Conservation (phyloP, 2,888 invertebrate genomes). For the Rhamphomyia laevipes region DNA sequence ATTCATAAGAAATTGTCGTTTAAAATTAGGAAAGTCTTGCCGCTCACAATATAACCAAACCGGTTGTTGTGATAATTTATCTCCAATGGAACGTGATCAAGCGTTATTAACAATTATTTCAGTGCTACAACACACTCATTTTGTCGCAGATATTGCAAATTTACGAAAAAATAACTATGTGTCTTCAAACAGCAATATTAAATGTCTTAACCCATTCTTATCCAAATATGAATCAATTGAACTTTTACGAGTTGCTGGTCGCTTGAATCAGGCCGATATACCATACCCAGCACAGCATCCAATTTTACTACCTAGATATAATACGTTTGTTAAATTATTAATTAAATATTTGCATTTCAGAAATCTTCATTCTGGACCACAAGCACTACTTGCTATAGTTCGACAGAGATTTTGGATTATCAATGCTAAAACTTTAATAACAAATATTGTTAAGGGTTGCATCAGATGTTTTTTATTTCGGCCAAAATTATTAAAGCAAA, state of each 20-base stretch:
- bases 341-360: constrained; percentile 1
- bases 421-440: background rate
- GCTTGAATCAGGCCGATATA: constrained; percentile 13
- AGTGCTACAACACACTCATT: no score
- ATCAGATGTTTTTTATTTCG: background rate
- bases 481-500: constrained; percentile 3
- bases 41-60: background rate
- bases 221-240: no score
- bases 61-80: background rate
- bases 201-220: constrained; percentile 2
- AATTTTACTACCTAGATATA: constrained; percentile 15
- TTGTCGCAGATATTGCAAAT: no score
- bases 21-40: background rate
- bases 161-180: no score
- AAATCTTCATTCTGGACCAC: no score
- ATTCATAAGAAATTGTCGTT: no score
- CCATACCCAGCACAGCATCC: constrained; percentile 14
- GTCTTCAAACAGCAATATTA: constrained; percentile 1
- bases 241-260: constrained; percentile 1
- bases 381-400: no score
- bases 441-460: background rate
- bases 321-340: constrained; percentile 1
- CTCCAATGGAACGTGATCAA: no score
- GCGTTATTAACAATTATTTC: no score
- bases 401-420: no score